Conservation (phyloP, 2,113 vertebrate species). For the Alligator sinensis region DNA sequence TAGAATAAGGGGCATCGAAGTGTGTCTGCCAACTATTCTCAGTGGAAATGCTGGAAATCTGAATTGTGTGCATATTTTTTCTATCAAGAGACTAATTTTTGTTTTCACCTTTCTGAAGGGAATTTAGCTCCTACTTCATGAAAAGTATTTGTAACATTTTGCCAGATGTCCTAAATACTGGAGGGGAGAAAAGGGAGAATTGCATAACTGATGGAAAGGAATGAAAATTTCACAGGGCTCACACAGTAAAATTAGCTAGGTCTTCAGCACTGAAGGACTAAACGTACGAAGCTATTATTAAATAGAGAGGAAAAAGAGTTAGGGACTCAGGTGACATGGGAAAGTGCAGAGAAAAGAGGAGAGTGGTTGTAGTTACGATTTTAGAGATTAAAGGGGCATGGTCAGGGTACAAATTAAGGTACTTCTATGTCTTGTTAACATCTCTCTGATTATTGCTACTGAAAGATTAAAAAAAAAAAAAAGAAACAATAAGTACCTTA, state of each 20-base stretch:
- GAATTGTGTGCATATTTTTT: background rate
- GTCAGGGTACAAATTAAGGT: background rate
- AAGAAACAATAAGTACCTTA: too few relatives aligned
- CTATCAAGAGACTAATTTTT: background rate
- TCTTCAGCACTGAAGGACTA: conserved; percentile 16
- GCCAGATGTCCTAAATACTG: conserved; percentile 22
- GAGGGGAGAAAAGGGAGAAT: background rate
- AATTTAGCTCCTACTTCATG: background rate
- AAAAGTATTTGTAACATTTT: background rate
- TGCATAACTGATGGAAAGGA: background rate
- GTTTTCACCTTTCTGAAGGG: background rate
- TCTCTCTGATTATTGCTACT: background rate
- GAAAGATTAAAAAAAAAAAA: background rate
- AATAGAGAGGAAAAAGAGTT: conserved; percentile 23
- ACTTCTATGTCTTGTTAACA: background rate
- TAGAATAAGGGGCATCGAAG: background rate
- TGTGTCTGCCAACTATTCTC: background rate
- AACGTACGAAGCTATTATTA: background rate
- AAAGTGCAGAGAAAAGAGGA: background rate
- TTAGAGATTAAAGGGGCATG: background rate
- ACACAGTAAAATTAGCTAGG: background rate
- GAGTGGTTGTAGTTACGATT: background rate
- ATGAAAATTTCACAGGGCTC: conserved; percentile 37
- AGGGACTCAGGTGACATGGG: background rate
- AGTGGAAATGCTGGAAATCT: background rate